phyloP scores from a whole-genome alignment of 2,797 vertebrate genomes.

The Ara ararauna region DNA sequence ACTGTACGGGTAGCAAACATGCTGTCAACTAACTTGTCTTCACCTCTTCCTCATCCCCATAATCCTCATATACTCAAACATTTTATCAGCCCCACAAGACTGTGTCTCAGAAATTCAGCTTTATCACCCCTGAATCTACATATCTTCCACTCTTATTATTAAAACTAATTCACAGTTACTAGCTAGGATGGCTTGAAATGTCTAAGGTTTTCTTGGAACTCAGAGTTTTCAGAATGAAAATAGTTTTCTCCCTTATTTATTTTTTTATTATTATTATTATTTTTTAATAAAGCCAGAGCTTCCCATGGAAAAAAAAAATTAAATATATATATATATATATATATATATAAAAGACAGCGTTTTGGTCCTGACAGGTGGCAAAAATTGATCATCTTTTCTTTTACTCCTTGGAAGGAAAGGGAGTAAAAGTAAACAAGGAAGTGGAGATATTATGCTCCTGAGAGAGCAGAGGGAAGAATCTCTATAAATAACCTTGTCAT shows the following conservation, averaged over 20 bases:
- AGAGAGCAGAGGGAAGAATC: background rate
- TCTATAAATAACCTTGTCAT: background rate
- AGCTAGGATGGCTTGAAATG: background rate
- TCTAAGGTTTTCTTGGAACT: background rate
- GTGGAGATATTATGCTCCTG: background rate
- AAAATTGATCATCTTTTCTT: background rate
- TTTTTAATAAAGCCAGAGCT: background rate
- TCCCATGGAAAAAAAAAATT: background rate
- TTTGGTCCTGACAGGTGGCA: background rate
- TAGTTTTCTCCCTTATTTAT: background rate
- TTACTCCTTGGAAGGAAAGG: background rate
- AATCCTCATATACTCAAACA: background rate
- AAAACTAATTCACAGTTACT: background rate
- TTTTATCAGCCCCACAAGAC: background rate
- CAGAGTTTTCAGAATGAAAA: background rate
- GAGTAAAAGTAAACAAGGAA: background rate
- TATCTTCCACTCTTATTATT: background rate
- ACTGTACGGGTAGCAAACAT: background rate
- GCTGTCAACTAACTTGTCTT: background rate
- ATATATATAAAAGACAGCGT: no score
- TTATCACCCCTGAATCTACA: background rate
- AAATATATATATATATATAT: background rate
- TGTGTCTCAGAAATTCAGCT: background rate
- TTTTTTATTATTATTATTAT: background rate
- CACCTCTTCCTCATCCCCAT: background rate